phyloP scores from a whole-genome alignment of 2,888 invertebrate species.

The Toxonevra muliebris region DNA sequence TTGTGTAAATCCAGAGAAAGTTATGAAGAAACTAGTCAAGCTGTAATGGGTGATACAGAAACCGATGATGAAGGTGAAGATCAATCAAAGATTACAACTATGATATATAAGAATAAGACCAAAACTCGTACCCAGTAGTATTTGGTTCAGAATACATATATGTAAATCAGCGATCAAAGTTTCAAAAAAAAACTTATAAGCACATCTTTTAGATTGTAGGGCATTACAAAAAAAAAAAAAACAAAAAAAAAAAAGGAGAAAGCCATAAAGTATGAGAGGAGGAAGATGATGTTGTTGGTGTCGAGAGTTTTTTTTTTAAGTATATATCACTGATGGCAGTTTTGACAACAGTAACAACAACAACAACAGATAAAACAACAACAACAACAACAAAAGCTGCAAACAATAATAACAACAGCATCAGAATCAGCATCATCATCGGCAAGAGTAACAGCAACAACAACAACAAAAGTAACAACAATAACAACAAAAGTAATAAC shows the following conservation, averaged over 20 bases:
- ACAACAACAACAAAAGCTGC: constrained; percentile 27
- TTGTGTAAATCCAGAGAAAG: too few relatives aligned
- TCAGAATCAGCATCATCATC: constrained; percentile 6
- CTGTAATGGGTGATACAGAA: too few relatives aligned
- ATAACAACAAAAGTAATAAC: not conserved
- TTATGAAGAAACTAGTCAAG: too few relatives aligned
- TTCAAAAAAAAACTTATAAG: too few relatives aligned
- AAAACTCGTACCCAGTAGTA: too few relatives aligned
- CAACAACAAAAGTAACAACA: constrained; percentile 1
- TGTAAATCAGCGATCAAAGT: too few relatives aligned
- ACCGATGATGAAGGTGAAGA: too few relatives aligned
- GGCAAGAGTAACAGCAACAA: constrained; percentile 16
- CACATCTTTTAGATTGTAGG: too few relatives aligned
- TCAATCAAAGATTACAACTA: too few relatives aligned
- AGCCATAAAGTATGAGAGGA: too few relatives aligned
- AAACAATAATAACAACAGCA: constrained; percentile 17
- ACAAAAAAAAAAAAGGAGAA: not conserved
- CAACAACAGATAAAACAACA: constrained; percentile 20
- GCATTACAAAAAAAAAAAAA: not conserved
- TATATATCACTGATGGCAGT: constrained; percentile 9
- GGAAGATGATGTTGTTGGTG: not conserved
- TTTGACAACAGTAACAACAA: constrained; percentile 27
- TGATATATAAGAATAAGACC: too few relatives aligned
- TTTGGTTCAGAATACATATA: too few relatives aligned
- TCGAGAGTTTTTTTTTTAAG: not conserved